These are phyloP conservation scores for Neodiprion virginianus DNA, from an alignment of 1,140 invertebrate species.

Conservation along the genomic window DNA sequence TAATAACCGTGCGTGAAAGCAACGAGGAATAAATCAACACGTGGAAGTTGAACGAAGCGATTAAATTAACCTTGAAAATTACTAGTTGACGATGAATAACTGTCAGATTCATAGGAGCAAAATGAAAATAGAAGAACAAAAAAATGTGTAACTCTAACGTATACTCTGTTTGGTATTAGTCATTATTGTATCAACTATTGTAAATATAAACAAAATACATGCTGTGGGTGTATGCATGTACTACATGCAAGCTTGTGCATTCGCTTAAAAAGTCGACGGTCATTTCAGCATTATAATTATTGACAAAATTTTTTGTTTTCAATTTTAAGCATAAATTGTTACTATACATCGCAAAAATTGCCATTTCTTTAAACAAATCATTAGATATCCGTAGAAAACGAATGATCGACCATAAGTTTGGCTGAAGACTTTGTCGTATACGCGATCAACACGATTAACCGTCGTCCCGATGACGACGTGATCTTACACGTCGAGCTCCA, in stretches of 20 bases:
- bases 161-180: background rate
- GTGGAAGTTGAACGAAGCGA: background rate
- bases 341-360: too few relatives aligned
- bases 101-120: too few relatives aligned
- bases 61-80: background rate
- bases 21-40: background rate
- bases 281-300: too few relatives aligned
- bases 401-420: background rate
- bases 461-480: background rate
- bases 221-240: background rate
- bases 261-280: too few relatives aligned
- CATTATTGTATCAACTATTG: background rate
- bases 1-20: background rate
- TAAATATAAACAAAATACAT: background rate
- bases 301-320: too few relatives aligned
- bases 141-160: background rate
- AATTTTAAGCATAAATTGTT: too few relatives aligned
- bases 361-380: background rate
- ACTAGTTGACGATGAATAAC: background rate
- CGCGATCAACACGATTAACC: background rate
- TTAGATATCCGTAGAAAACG: background rate
- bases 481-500: background rate
- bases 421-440: background rate
- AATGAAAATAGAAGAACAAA: background rate
- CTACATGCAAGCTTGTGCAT: too few relatives aligned